Base-by-base conservation (phyloP, 2,797 vertebrate species). In the Phataginus tricuspis region DNA sequence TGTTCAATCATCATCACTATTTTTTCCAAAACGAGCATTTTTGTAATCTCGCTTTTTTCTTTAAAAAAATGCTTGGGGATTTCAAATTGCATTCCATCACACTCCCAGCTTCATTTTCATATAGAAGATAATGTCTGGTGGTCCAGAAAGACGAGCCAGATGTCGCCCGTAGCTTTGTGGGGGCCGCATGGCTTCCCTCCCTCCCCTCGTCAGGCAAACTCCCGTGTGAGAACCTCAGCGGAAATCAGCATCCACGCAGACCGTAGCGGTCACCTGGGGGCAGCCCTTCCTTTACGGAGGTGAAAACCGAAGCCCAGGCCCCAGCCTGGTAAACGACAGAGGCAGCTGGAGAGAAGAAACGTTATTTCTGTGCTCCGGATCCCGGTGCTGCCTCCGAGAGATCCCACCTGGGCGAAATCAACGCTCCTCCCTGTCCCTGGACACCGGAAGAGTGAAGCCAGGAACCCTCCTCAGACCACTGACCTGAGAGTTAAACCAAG, bases 291-390 rank as follows among this genome's bases (percentile, higher is more conserved):
- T 69, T 96, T 89, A 72, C 25, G 84, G 75, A 93, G 37, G 55
- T 80, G 95, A 97, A 96, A 96, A 71, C 61, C 42, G 74, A 97
- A 95, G 94, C 55, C 7, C 0, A 0, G 80, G 39, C 63, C 69
- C 21, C 39, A 49, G 6, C 16, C 86, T 37, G 42, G 16, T 95
- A 69, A 97, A 23, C 90, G 97, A 93, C 95, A 87, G 86, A 91
- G 55, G 83, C 97, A 97, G 94, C 97, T 97, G 97, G 59, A 42
- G 86, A 9, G 27, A 34, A 93, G 95, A 95, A 96, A 80, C 42
- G 83, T 95, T 97, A 96, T 98, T 97, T 96, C 93, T 77, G 91
- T 75, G 59, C 66, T 14, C 57, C 31, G 55, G 91, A 83, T 94
- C 79, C 80, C 69, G 15, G 31, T 6, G 18, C 74, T 63, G 63